Evolutionary conservation across 2,113 vertebrate species (phyloP), one percentile per base, ranked within the genome.

Genomic region (Dolichotis patagonum): DNA sequence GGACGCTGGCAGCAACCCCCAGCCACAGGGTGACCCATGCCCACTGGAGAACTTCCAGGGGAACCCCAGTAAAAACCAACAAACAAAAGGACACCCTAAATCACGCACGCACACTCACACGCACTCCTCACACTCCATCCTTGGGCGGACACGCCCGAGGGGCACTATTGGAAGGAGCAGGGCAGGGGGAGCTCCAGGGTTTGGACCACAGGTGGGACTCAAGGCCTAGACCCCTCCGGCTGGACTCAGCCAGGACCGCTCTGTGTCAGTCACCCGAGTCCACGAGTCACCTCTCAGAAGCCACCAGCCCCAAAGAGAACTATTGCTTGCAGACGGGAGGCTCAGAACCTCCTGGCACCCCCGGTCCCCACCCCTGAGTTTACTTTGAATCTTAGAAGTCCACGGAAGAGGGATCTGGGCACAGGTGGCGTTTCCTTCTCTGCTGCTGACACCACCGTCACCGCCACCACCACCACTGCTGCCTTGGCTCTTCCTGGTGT

Each of bases 311-410:
- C 82, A 49, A 95, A 97, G 92, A 91, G 97, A 98, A 98, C 97
- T 99, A 99, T 98, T 99, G 98, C 99, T 99, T 98, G 93, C 85
- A 81, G 94, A 85, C 73, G 8, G 24, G 91, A 91, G 96, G 96
- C 96, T 97, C 87, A 71, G 65, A 41, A 95, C 63, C 87, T 95
- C 96, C 90, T 62, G 46, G 89, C 32, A 60, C 73, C 90, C 58
- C 92, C 0, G 4, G 65, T 77, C 93, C 90, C 91, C 13, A 38
- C 93, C 81, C 46, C 88, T 14, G 82, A 94, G 85, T 2, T 3
- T 43, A 86, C 96, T 97, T 97, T 96, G 82, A 4, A 14, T 86
- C 85, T 22, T 0, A 69, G 73, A 96, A 97, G 95, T 92, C 96
- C 38, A 8, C 4, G 67, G 89, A 69, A 88, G 81, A 89, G 67